phyloP scores from a whole-genome alignment of 2,888 invertebrate genomes.

The Diarsia dahlii region DNA sequence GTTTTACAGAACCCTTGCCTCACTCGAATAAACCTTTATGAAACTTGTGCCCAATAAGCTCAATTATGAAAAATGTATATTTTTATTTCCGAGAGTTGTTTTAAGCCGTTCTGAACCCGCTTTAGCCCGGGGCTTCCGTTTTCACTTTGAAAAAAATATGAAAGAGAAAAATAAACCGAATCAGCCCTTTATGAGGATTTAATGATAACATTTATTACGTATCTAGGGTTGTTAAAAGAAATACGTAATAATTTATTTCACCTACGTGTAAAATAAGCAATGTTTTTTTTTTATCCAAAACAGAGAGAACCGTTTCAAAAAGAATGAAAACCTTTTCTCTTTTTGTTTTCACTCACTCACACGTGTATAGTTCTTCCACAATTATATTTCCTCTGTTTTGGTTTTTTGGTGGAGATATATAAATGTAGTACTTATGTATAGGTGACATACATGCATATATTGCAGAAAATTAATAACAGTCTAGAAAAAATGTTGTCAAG shows the following conservation, averaged over 20 bases:
- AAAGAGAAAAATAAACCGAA: slow-evolving; percentile 31
- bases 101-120: not conserved
- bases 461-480: not conserved
- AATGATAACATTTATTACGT: slow-evolving; percentile 13
- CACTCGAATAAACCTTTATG: not conserved
- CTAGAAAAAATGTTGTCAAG: not conserved
- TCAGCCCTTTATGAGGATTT: slow-evolving; percentile 8
- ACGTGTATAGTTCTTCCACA: not conserved
- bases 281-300: not conserved
- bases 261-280: not conserved
- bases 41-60: slow-evolving; percentile 24
- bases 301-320: not conserved
- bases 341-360: not conserved
- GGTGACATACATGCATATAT: too few relatives aligned
- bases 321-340: not conserved
- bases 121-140: slow-evolving; percentile 18
- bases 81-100: slow-evolving; percentile 30
- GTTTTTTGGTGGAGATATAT: not conserved
- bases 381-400: not conserved
- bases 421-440: too few relatives aligned
- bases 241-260: slow-evolving; percentile 1
- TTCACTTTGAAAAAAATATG: slow-evolving; percentile 38
- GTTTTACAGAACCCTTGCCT: not conserved
- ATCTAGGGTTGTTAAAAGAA: not conserved
- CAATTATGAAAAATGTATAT: slow-evolving; percentile 27